phyloP scores from a whole-genome alignment of 2,113 vertebrate species.

The Melanocharis versteri region DNA sequence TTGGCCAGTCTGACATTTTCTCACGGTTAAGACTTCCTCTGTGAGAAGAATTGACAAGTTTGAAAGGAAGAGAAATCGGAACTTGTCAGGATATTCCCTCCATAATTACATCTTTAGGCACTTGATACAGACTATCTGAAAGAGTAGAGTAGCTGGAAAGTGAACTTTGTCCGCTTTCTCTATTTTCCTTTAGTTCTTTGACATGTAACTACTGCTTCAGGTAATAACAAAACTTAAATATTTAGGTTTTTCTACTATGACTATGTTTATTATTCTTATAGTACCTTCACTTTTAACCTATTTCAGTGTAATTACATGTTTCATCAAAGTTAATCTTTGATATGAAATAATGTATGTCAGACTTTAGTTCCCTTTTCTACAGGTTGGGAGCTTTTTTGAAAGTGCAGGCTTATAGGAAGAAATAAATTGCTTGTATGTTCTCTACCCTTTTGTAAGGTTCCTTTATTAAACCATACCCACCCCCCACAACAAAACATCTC shows the following conservation, averaged over 20 bases:
- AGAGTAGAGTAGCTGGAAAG: background rate
- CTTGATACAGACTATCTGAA: background rate
- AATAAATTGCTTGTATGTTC: background rate
- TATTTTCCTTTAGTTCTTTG: background rate
- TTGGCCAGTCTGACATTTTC: background rate
- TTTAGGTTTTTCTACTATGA: background rate
- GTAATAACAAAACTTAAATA: background rate
- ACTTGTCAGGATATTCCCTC: background rate
- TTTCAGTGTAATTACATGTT: background rate
- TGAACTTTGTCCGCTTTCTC: background rate
- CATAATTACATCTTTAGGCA: background rate
- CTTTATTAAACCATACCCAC: background rate
- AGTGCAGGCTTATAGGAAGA: background rate
- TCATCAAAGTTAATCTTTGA: background rate
- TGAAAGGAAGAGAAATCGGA: background rate
- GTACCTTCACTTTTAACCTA: background rate
- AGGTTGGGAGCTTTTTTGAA: background rate
- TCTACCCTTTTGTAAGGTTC: background rate
- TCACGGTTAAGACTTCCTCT: accelerated
- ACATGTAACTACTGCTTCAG: background rate
- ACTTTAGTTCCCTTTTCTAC: background rate
- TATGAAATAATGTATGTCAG: background rate
- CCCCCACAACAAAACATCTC: background rate
- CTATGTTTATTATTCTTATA: background rate
- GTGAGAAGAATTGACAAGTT: background rate